Conservation (phyloP, 2,888 invertebrate genomes). For the Empis stercorea region DNA sequence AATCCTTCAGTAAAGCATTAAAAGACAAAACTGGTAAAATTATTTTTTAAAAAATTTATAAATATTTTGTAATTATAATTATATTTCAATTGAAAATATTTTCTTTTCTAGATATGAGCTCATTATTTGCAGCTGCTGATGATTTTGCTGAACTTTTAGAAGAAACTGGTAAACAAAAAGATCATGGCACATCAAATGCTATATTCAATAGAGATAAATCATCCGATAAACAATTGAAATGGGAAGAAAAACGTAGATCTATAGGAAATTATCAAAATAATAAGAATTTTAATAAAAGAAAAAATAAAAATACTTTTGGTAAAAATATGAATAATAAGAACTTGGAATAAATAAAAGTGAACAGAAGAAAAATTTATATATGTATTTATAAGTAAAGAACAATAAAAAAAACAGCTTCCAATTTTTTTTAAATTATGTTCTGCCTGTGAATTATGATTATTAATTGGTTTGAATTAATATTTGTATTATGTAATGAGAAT, state of each 20-base stretch:
- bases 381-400: too few species aligned
- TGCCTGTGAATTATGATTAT: too few species aligned
- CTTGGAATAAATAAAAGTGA: too few species aligned
- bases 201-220: constrained; percentile 66
- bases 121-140: constrained; percentile 72
- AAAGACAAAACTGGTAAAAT: not conserved
- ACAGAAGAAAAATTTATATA: too few species aligned
- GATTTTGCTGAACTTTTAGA: constrained; percentile 81
- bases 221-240: constrained; percentile 62
- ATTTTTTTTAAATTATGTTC: too few species aligned
- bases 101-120: constrained; percentile 39
- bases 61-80: too few species aligned
- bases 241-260: constrained; percentile 57
- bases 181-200: constrained; percentile 52
- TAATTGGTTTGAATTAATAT: too few species aligned
- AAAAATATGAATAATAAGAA: too few species aligned
- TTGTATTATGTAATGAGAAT: too few species aligned
- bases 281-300: constrained; percentile 14
- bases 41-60: too few species aligned
- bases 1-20: constrained; percentile 3
- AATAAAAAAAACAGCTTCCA: too few species aligned
- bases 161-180: constrained; percentile 58
- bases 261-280: constrained; percentile 13
- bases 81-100: not conserved
- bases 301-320: constrained; percentile 1